Evolutionary conservation across 2,797 vertebrate genomes (phyloP).

Genomic region (Dipus sagitta): DNA sequence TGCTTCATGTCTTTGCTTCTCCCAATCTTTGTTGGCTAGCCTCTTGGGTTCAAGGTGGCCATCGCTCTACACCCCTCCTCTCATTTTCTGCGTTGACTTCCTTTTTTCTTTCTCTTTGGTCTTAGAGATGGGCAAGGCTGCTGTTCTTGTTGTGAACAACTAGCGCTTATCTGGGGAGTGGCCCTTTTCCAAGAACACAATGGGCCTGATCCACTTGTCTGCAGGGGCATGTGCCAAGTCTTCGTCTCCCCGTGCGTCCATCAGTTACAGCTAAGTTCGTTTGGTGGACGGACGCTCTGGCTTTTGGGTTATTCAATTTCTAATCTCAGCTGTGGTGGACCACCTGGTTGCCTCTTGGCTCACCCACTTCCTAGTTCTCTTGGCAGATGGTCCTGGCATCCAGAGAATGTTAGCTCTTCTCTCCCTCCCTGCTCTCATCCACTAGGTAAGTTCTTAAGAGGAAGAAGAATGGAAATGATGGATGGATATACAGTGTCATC

Average conservation of each 20-base stretch:
- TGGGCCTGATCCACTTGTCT: background rate
- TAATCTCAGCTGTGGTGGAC: slow-evolving; percentile 13
- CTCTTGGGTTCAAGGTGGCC: background rate
- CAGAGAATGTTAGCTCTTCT: background rate
- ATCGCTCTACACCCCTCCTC: background rate
- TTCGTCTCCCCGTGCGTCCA: background rate
- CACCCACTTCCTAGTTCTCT: background rate
- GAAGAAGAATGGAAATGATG: background rate
- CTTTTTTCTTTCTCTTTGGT: slow-evolving; percentile 8
- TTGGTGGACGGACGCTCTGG: background rate
- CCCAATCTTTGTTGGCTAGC: background rate
- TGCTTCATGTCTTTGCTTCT: slow-evolving; percentile 22
- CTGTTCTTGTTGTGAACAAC: background rate
- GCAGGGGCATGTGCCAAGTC: background rate
- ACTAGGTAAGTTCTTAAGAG: background rate
- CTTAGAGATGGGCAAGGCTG: slow-evolving; percentile 17
- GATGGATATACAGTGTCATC: fast-evolving
- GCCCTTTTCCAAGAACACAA: background rate
- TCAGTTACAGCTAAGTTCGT: slow-evolving; percentile 26
- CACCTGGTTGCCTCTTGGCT: slow-evolving; percentile 39
- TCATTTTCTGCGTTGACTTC: slow-evolving; percentile 13
- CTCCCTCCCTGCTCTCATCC: background rate
- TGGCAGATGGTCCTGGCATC: slow-evolving; percentile 9
- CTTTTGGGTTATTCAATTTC: slow-evolving; percentile 49
- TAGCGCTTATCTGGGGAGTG: background rate